Base-by-base conservation (phyloP, 2,888 invertebrate genomes). In the Gordius sp. region DNA sequence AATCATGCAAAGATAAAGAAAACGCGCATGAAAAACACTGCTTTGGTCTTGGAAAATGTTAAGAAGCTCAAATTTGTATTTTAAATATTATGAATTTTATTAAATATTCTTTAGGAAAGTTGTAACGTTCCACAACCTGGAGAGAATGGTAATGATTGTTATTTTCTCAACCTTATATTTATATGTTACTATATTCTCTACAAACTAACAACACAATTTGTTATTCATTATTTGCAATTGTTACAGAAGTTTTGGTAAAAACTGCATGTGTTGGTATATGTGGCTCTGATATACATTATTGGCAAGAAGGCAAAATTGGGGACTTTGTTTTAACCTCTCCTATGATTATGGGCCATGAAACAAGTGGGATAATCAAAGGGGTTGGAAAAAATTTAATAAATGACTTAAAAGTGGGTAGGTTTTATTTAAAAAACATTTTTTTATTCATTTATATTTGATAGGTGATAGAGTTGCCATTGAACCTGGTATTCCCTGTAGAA, bases 221-320 rank as follows among this genome's bases (percentile, higher is more conserved):
- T n/a, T n/a, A n/a, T n/a, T n/a, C n/a, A n/a, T n/a, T n/a, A n/a
- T n/a, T n/a, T 63, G 1, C 41, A 61, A 25, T 41, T 55, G 20
- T 62, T 64, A 1, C 71, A 82, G 85, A 87, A 75, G 85, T 82
- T 0, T 76, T 85, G 2, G 68, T 89, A 20, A 76, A 77, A 62
- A 86, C 89, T 81, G 80, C 79, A 66, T 79, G 79, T 62, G 85
- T 91, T 53, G 91, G 91, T n/a, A 91, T 93, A 65, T 93, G 91
- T 68, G 91, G 91, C 0, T 74, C 74, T 23, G 91, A 93, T 70
- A 83, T 93, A 2, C 87, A 87, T 70, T 91, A 89, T 71, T 76
- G 83, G 72, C 78, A 77, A 33, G 72, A 78, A 61, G 91, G 89
- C 8, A 69, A 75, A 20, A 87, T 87, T 66, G 89, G 84, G 0